Base-by-base conservation (phyloP, 2,888 invertebrate genomes). In the Cheilosia scutellata region DNA sequence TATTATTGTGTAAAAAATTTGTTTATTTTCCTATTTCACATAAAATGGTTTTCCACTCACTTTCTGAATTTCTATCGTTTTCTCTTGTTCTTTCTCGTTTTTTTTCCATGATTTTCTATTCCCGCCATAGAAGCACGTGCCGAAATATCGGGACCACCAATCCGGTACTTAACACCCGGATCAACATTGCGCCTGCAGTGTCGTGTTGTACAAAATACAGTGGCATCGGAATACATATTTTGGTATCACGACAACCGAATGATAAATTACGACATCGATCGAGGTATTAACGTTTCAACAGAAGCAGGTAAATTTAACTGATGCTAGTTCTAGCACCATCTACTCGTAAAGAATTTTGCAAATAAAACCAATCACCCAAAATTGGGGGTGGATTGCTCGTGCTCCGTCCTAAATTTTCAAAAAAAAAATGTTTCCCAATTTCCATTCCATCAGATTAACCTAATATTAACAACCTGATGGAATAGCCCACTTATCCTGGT, bases 191-290 rank as follows among this genome's bases (percentile, higher is more conserved):
- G 96, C 70, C 94, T 97, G 65, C 96, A 96, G 89, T 97, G 97
- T 90, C 95, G 95, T 65, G 96, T 97, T 33, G 94, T 96, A 49
- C 96, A 96, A 90, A 96, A 97, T 71, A 97, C 97, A 0, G 97
- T 97, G 91, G 95, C 95, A 40, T 97, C 97, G 5, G 95, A 96
- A 65, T 97, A 96, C 91, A 95, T 97, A 66, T 96, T 96, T 92
- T 96, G 96, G 96, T 97, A 96, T 92, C 96, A 97, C 93, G 97
- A 97, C 93, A 96, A 96, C 91, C 95, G 97, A 88, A 97, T 97
- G 97, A 97, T 97, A 91, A 97, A 97, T 94, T 97, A 97, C 93
- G 97, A 97, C 93, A 94, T 94, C 53, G 97, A 97, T 90, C 95
- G 96, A 82, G 97, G 97, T 74, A 96, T 97, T 90, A 97, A 97